A percentile compares a stretch with the other conserved stretches of the same genome.
These are phyloP conservation scores for Machimus rusticus DNA, from an alignment of 2,888 invertebrate genomes.

Conservation along the genomic window DNA sequence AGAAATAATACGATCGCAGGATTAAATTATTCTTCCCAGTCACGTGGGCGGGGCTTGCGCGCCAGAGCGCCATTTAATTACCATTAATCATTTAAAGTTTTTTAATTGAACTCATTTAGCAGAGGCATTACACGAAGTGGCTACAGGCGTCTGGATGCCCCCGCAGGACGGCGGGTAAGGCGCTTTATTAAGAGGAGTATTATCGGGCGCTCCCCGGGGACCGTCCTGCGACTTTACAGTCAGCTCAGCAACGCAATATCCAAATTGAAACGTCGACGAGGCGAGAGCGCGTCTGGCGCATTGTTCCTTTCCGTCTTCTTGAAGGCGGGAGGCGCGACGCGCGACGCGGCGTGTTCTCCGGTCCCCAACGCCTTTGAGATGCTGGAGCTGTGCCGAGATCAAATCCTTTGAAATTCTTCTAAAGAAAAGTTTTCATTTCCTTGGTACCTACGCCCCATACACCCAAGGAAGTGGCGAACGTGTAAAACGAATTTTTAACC, in stretches of 20 bases:
- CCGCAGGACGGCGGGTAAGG: neutral
- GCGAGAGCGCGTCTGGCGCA: neutral
- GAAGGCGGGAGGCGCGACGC: neutral
- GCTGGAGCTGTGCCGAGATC: neutral
- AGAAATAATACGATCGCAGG: slow-evolving; percentile 20
- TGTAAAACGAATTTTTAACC: neutral
- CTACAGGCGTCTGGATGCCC: neutral
- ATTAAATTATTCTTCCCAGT: slow-evolving; percentile 26
- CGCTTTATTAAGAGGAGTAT: neutral
- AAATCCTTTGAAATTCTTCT: slow-evolving; percentile 20
- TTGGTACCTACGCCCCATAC: neutral
- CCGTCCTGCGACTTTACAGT: neutral
- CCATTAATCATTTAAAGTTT: slow-evolving; percentile 30
- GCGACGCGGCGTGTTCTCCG: neutral
- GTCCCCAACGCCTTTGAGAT: neutral
- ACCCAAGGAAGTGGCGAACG: neutral
- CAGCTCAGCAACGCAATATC: neutral
- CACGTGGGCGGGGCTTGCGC: neutral
- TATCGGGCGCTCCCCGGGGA: neutral
- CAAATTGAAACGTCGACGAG: neutral
- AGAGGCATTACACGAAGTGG: neutral
- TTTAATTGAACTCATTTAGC: slow-evolving; percentile 28
- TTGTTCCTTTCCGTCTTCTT: neutral
- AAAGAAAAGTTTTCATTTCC: slow-evolving; percentile 2
- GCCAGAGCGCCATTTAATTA: slow-evolving; percentile 14